These are phyloP conservation scores for Archips xylosteana DNA, from an alignment of 2,888 invertebrate species.

Conservation along the genomic window DNA sequence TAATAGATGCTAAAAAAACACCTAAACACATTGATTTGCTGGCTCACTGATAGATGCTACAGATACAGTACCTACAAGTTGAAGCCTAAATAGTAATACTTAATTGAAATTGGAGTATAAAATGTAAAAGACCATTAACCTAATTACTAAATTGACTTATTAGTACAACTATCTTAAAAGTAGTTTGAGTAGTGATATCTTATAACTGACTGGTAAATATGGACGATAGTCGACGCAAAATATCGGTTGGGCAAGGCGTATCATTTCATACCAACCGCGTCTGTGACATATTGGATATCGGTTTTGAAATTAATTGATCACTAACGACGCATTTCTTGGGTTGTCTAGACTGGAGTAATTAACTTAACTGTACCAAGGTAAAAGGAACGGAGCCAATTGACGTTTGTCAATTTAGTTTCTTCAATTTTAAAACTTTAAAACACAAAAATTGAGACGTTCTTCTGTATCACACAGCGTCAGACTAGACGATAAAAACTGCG, in stretches of 20 bases:
- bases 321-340: background rate
- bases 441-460: background rate
- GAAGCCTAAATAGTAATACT: background rate
- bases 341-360: background rate
- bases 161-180: background rate
- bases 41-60: too few species aligned
- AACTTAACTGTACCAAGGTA: background rate
- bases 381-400: background rate
- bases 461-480: background rate
- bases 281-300: conserved; percentile 17
- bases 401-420: background rate
- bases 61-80: background rate
- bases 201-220: background rate
- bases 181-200: conserved; percentile 7
- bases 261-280: conserved; percentile 2
- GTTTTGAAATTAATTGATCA: conserved; percentile 14
- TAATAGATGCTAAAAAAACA: too few species aligned
- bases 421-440: background rate
- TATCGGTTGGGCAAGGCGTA: conserved; percentile 2
- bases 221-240: background rate
- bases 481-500: background rate
- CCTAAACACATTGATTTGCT: too few species aligned
- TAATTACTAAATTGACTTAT: background rate
- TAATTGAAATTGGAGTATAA: background rate
- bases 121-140: background rate